Conservation (phyloP, 1,140 invertebrate genomes). For the Campoletis sonorensis region DNA sequence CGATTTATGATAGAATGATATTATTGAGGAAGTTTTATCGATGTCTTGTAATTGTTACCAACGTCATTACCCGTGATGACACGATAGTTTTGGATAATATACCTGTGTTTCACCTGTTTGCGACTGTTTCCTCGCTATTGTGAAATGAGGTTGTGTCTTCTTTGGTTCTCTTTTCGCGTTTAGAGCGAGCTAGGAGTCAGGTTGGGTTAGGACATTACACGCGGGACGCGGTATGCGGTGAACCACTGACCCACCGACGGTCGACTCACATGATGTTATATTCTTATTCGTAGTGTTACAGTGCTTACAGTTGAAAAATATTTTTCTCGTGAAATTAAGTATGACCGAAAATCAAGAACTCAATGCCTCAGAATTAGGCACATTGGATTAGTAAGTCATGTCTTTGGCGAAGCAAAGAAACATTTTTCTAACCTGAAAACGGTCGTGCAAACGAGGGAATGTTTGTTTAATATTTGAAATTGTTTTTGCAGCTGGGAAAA, state of each 20-base stretch:
- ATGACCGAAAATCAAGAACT: conserved; percentile 76
- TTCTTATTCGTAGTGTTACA: conserved; percentile 32
- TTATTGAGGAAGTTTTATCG: background rate
- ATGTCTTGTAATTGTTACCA: background rate
- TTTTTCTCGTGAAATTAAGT: conserved; percentile 7
- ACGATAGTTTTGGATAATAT: conserved; percentile 26
- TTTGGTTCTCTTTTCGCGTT: too few species aligned
- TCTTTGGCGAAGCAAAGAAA: background rate
- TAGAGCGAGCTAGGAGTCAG: too few species aligned
- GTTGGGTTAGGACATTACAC: background rate
- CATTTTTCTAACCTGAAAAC: conserved; percentile 3
- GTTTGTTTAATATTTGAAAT: conserved; percentile 49
- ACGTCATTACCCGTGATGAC: conserved; percentile 34
- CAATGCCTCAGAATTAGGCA: conserved; percentile 87
- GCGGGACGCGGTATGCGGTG: too few species aligned
- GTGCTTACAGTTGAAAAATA: conserved; percentile 2
- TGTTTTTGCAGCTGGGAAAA: conserved; percentile 86
- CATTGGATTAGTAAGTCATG: conserved; percentile 82
- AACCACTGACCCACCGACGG: too few species aligned
- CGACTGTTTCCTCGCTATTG: background rate
- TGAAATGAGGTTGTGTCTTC: conserved; percentile 49
- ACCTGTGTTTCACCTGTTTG: background rate
- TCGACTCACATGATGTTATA: background rate
- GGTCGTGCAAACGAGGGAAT: too few species aligned
- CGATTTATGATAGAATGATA: conserved; percentile 1